phyloP scores from a whole-genome alignment of 1,140 invertebrate species.

The Chironomus striatipennis region DNA sequence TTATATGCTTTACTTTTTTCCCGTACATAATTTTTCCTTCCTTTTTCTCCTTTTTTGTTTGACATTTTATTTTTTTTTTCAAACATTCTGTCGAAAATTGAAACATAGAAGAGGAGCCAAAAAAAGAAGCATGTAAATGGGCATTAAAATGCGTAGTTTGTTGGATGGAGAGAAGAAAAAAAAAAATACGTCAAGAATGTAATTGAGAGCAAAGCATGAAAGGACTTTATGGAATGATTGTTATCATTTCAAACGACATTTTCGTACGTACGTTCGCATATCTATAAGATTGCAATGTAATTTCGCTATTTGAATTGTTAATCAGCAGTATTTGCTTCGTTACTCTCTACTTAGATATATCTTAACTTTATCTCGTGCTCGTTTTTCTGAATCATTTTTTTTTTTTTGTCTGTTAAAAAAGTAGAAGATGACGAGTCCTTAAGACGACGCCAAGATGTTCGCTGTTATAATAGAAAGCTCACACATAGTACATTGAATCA shows the following conservation, averaged over 20 bases:
- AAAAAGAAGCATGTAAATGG: conserved; percentile 19
- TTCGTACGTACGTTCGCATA: not conserved
- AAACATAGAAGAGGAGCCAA: not conserved
- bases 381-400: too few species aligned
- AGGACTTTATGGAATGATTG: conserved; percentile 17
- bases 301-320: conserved; percentile 22
- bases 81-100: not conserved
- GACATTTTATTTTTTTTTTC: too few species aligned
- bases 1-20: not conserved
- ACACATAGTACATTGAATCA: too few species aligned
- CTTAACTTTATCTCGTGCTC: too few species aligned
- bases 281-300: not conserved
- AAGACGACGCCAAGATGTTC: conserved; percentile 6
- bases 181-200: conserved; percentile 2
- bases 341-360: not conserved
- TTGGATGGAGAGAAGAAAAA: too few species aligned
- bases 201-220: conserved; percentile 1
- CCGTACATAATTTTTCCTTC: not conserved
- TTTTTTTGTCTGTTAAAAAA: not conserved
- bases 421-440: not conserved
- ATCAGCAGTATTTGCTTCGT: conserved; percentile 12
- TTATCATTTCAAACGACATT: not conserved
- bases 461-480: not conserved
- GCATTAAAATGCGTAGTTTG: not conserved
- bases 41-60: not conserved